Evolutionary conservation across 2,113 vertebrate species (phyloP), one percentile per base, ranked within the genome.

Genomic region (Echinops telfairi): DNA sequence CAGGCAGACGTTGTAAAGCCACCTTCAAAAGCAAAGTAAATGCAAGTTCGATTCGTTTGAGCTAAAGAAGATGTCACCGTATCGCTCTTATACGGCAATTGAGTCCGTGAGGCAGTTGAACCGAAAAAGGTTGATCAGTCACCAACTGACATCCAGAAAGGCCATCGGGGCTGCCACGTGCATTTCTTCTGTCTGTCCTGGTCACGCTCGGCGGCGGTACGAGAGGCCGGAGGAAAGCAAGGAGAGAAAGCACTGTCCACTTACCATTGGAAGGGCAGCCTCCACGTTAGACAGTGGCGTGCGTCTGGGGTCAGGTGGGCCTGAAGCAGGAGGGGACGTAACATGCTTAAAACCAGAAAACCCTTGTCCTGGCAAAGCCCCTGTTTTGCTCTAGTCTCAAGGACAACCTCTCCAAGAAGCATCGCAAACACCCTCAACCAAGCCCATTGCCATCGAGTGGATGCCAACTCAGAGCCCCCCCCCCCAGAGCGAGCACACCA

Each of bases 31-130:
- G 86, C 53, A 64, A 83, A 71, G 9, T 66, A 66, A 68, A 92
- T 83, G 62, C 76, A 88, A 83, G 58, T 84, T 75, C 17, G 38
- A 70, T 80, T 84, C 27, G 23, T n/a, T 83, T 80, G 43, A 62
- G 58, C 40, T 92, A 79, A 81, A 77, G 19, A 93, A 80, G 83
- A 53, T 68, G 43, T 53, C 93, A 20, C 20, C 90, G 90, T 80
- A 60, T 92, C 62, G 7, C 22, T 62, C 22, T 62, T 23, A 36
- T 10, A 11, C 1, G 17, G 19, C 57, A 20, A 27, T 17, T 14
- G 53, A 31, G 36, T n/a, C 17, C 20, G 2, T 25, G 33, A 68
- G 53, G 36, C 36, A 43, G 4, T 4, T 3, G 57, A 71, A 83
- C 40, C 64, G 47, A 53, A 77, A 64, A 64, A 84, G 36, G 40